Conservation (phyloP, 2,113 vertebrate species). For the Nothobranchius furzeri region DNA sequence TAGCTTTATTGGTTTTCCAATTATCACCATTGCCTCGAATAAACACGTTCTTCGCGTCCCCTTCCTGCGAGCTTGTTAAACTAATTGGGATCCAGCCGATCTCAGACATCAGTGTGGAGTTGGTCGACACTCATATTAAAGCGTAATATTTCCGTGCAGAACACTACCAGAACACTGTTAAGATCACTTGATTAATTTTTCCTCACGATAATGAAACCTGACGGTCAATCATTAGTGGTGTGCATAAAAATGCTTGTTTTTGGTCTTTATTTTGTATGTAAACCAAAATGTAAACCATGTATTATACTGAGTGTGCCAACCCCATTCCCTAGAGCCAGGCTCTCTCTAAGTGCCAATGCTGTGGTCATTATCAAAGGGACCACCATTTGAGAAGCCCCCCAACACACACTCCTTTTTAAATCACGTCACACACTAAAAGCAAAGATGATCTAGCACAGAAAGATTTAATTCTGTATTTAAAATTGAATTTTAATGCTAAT, state of each 20-base stretch:
- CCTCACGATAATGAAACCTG: conserved; percentile 61
- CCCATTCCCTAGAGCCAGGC: conserved; percentile 78
- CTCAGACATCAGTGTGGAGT: conserved; percentile 38
- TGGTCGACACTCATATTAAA: conserved; percentile 49
- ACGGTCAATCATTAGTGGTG: conserved; percentile 71
- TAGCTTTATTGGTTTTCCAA: conserved; percentile 26
- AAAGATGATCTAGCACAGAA: conserved; percentile 71
- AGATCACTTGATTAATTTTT: conserved; percentile 69
- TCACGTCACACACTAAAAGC: conserved; percentile 74
- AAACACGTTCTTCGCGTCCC: not conserved
- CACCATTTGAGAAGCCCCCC: conserved; percentile 53
- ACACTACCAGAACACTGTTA: conserved; percentile 71
- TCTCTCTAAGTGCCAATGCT: conserved; percentile 83
- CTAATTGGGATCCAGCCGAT: conserved; percentile 32
- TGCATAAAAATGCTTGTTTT: conserved; percentile 70
- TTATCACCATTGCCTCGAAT: conserved; percentile 32
- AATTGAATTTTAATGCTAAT: conserved; percentile 76
- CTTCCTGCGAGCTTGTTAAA: conserved; percentile 31
- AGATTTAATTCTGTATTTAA: conserved; percentile 83
- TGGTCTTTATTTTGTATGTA: conserved; percentile 65
- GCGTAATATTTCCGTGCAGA: conserved; percentile 31
- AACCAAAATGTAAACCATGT: conserved; percentile 82
- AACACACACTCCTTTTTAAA: conserved; percentile 57
- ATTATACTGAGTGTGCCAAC: conserved; percentile 83
- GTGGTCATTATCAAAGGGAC: conserved; percentile 72